These are phyloP conservation scores for Hippocampus zosterae DNA, from an alignment of 2,113 vertebrate species.

Conservation along the genomic window DNA sequence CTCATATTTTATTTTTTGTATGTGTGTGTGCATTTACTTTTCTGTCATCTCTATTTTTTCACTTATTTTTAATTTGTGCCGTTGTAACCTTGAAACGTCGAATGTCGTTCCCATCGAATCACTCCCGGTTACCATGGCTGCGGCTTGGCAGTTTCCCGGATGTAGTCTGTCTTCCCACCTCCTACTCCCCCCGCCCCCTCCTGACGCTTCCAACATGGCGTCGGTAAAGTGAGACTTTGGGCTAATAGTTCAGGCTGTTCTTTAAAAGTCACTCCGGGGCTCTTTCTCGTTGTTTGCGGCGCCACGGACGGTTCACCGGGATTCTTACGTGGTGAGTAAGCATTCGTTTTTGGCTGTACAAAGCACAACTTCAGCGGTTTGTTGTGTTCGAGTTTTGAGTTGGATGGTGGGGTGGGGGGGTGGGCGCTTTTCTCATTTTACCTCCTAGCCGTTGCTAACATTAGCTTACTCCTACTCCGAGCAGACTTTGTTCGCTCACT, in stretches of 20 bases:
- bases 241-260: conserved; percentile 44
- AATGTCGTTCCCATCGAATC: neutral
- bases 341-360: neutral
- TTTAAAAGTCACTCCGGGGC: conserved; percentile 5
- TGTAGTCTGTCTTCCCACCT: conserved; percentile 34
- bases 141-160: conserved; percentile 62
- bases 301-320: neutral
- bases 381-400: conserved; percentile 32
- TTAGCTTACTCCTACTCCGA: conserved; percentile 24
- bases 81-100: neutral
- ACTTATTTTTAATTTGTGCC: neutral
- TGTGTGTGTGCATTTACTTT: neutral
- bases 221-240: conserved; percentile 66
- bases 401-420: neutral
- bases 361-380: neutral
- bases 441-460: conserved; percentile 54
- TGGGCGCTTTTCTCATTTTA: conserved; percentile 24
- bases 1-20: neutral
- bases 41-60: neutral
- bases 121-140: conserved; percentile 58
- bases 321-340: conserved; percentile 41
- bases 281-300: neutral
- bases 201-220: conserved; percentile 68
- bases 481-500: neutral
- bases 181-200: neutral